A percentile compares a stretch with the other conserved stretches of the same genome.
Conservation (phyloP, 2,888 invertebrate genomes). For the Hedychridium roseum region DNA sequence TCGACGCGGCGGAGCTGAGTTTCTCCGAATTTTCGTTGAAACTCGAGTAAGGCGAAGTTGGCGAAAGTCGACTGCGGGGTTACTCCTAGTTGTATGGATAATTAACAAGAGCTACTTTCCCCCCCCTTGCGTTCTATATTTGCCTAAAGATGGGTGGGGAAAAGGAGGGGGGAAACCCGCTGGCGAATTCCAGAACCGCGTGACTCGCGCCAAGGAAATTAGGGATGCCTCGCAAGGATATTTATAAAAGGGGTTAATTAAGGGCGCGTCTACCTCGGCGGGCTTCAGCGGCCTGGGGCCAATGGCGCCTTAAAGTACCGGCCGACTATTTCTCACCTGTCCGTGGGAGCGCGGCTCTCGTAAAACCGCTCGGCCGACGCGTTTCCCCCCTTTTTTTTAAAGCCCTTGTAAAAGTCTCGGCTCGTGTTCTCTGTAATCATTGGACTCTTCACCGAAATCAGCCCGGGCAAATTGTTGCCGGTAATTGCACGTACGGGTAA, state of each 20-base stretch:
- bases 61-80: slow-evolving; percentile 3
- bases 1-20: no score
- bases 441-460: no score
- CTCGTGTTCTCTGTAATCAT: no score
- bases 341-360: slow-evolving; percentile 12
- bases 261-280: slow-evolving; percentile 31
- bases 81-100: slow-evolving; percentile 38
- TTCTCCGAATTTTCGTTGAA: no score
- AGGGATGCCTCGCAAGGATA: slow-evolving; percentile 53
- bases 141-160: slow-evolving; percentile 29
- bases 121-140: slow-evolving; percentile 37
- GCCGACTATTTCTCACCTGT: slow-evolving; percentile 17
- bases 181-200: no score
- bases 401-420: slow-evolving; percentile 8
- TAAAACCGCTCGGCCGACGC: slow-evolving; percentile 26
- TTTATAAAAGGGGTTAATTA: slow-evolving; percentile 57
- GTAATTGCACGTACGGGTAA: no score
- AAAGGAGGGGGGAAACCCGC: slow-evolving; percentile 6
- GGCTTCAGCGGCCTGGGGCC: slow-evolving; percentile 26
- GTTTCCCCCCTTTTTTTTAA: slow-evolving; percentile 10
- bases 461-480: no score
- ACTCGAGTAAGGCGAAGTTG: neutral
- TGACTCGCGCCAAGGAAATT: slow-evolving; percentile 42
- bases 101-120: slow-evolving; percentile 48
- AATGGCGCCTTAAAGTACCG: neutral